A percentile compares a stretch with the other conserved stretches of the same genome.
Conservation (phyloP, 2,113 vertebrate genomes). For the Mormoops blainvillei region DNA sequence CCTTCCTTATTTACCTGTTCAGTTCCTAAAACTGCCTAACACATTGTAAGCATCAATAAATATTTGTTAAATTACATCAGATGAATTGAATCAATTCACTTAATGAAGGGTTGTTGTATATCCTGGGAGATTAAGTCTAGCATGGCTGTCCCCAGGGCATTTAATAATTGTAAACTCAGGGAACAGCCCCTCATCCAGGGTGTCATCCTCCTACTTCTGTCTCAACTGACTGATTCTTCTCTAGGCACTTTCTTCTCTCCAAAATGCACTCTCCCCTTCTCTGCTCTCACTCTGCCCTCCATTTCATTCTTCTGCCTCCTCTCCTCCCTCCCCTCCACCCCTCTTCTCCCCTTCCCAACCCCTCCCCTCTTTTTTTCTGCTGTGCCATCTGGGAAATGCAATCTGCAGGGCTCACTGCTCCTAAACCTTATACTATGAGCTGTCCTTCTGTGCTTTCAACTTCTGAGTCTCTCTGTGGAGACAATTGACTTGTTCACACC, state of each 20-base stretch:
- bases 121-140: background rate
- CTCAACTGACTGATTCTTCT: background rate
- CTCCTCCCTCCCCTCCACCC: too few relatives aligned
- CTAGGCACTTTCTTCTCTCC: background rate
- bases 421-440: background rate
- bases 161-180: background rate
- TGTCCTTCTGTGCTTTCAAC: background rate
- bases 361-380: background rate
- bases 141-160: background rate
- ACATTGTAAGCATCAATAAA: background rate
- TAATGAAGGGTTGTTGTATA: background rate
- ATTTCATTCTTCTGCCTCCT: too few relatives aligned
- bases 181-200: background rate
- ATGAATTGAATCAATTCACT: background rate
- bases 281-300: too few relatives aligned
- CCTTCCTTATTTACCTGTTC: background rate
- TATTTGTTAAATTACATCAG: background rate
- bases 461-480: background rate
- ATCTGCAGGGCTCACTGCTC: background rate
- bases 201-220: background rate
- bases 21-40: background rate
- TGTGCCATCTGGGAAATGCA: background rate
- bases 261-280: background rate
- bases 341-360: background rate
- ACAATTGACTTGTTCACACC: background rate